Base-by-base conservation (phyloP, 1,140 invertebrate genomes). In the Epicauta chinensis region DNA sequence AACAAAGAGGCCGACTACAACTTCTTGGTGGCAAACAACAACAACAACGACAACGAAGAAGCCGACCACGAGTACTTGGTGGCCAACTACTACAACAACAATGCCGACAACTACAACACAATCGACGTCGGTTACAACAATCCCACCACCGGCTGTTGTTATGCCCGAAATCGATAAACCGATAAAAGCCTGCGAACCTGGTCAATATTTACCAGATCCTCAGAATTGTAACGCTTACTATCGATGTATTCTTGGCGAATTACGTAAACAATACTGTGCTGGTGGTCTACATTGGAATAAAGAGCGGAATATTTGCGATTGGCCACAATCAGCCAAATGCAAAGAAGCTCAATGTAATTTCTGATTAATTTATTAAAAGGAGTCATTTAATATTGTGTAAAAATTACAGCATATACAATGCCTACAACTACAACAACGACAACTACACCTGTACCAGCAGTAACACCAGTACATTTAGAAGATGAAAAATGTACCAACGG, bases 211-310 rank as follows among this genome's bases (percentile, higher is more conserved):
- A 16, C 66, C 81, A 0, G 83, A 87, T 53, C 77, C 79, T 0
- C 71, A 64, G 0, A 85, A 87, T 62, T 93, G 89, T 58, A 82
- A 81, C 50, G 77, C 78, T 0, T 93, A 89, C 63, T 83, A 84
- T 48, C 78, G 84, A 62, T 91, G 89, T 61, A 77, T 86, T 10
- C 71, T 79, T 2, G 84, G 84, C 0, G 79, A 82, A 44, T 74
- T 84, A 44, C 75, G 73, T 35, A 81, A 78, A 17, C 81, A 87
- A 56, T 77, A 81, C 16, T 92, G 89, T 65, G 81, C 87, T 0
- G 79, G 82, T 1, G 86, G 86, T 29, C 66, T 91, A n/a, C 86
- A 91, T 61, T 93, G 88, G 87, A 88, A 89, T 59, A 65, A 70
- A 6, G 65, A 69, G 2, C 71, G 72, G 11, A 73, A 75, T n/a